A percentile compares a stretch with the other conserved stretches of the same genome.
Evolutionary conservation across 2,113 vertebrate species (phyloP).

Genomic region (Pao palembangensis): DNA sequence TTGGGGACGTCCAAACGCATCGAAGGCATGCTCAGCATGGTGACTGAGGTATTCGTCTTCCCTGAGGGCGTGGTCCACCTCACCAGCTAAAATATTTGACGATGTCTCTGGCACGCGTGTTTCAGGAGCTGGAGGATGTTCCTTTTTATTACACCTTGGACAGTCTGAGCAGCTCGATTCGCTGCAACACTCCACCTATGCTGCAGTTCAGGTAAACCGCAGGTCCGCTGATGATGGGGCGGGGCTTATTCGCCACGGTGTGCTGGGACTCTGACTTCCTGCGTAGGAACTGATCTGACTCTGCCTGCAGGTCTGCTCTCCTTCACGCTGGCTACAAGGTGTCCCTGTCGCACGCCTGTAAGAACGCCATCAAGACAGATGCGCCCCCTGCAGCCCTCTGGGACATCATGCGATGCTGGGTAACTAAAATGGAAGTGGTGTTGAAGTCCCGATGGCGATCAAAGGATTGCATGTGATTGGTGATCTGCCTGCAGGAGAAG

Average conservation of each 20-base stretch:
- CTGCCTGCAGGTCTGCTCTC: slow-evolving; percentile 81
- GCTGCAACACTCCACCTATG: slow-evolving; percentile 75
- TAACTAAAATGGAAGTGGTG: slow-evolving; percentile 50
- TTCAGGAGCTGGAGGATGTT: slow-evolving; percentile 81
- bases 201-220: slow-evolving; percentile 80
- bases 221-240: no score
- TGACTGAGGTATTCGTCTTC: slow-evolving; percentile 77
- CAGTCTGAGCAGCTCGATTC: slow-evolving; percentile 77
- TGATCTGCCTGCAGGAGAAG: slow-evolving; percentile 74
- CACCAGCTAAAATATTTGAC: no score
- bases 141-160: slow-evolving; percentile 85
- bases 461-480: slow-evolving; percentile 1
- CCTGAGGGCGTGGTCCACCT: background rate
- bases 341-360: slow-evolving; percentile 88
- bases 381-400: slow-evolving; percentile 78
- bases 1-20: slow-evolving; percentile 84
- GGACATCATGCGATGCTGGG: slow-evolving; percentile 95
- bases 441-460: background rate
- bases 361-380: slow-evolving; percentile 84
- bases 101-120: background rate
- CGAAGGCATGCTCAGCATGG: slow-evolving; percentile 84
- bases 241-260: no score
- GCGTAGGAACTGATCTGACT: background rate
- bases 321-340: slow-evolving; percentile 86
- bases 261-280: no score